Base-by-base conservation (phyloP, 2,113 vertebrate species). In the Phycodurus eques region DNA sequence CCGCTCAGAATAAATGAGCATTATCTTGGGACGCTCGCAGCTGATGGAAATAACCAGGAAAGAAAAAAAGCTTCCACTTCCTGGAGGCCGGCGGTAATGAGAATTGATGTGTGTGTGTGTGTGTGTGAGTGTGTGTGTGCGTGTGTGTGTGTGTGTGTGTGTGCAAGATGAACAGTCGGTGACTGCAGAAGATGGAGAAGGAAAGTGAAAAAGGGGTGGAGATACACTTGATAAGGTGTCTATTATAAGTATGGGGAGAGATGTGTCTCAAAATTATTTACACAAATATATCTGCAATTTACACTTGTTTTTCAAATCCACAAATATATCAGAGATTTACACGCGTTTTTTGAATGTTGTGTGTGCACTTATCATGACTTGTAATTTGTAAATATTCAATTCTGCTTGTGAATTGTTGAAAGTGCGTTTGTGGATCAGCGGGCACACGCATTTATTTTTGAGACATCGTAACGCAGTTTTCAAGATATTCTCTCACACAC, bases 51-150 rank as follows among this genome's bases (percentile, higher is more conserved):
- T 80, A 87, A 80, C 69, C 11, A 74, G 47, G 75, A 79, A 62
- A 88, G 73, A 76, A 73, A 81, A 66, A 83, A 86, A 10, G 22
- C 82, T 82, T 85, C 82, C 80, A 78, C 80, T 84, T 88, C 78
- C 77, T 80, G 78, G 84, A 85, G 67, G 67, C 74, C n/a, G 62
- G 68, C 72, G 83, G 72, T 88, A 88, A 89, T 88, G 82, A 84
- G 79, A 62, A 70, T 63, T 62, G 64, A 65, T 72, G 68, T 72
- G 44, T 74, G 66, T 71, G 68, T 53, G 65, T 62, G 27, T 51
- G 64, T 73, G 73, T 67, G 65, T 57, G 43, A 75, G 63, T 70
- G 72, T 70, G 60, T 62, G 71, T 70, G 68, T 72, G 44, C n/a
- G 43, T 78, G 63, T 70, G 72, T 70, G 60, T 62, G 71, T 70